These are phyloP conservation scores for Mnemiopsis leidyi DNA, from an alignment of 37 sponge, comb jelly and placozoan species.

Conservation along the genomic window DNA sequence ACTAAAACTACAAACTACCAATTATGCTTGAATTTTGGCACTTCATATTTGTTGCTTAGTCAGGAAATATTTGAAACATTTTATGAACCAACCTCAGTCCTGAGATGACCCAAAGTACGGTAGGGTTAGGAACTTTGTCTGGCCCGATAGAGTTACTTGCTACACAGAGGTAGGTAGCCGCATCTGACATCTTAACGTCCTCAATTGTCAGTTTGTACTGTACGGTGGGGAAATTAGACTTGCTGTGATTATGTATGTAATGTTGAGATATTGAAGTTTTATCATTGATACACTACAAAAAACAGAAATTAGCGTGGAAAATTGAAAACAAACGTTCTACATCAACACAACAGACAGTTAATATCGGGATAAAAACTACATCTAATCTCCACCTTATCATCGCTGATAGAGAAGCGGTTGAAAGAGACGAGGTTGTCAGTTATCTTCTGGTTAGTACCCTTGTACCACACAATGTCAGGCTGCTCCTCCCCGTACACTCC, in stretches of 20 bases:
- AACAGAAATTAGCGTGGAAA: too few relatives aligned
- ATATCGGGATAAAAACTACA: too few relatives aligned
- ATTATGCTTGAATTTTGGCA: too few relatives aligned
- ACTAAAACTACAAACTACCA: too few relatives aligned
- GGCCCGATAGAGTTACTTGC: not conserved
- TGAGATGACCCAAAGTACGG: slow-evolving; percentile 6
- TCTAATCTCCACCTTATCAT: not conserved
- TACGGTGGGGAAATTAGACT: too few relatives aligned
- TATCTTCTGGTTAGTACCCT: slow-evolving; percentile 38
- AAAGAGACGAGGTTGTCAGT: slow-evolving; percentile 10
- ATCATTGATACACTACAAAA: too few relatives aligned
- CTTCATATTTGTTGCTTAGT: too few relatives aligned
- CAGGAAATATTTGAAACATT: too few relatives aligned
- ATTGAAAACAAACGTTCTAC: too few relatives aligned
- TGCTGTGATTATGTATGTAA: too few relatives aligned
- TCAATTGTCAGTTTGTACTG: slow-evolving; percentile 35
- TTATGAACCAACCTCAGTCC: not conserved
- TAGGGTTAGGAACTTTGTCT: not conserved
- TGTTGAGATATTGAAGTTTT: too few relatives aligned
- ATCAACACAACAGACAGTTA: too few relatives aligned
- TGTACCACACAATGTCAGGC: slow-evolving; percentile 9
- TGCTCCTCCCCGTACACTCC: slow-evolving; percentile 48
- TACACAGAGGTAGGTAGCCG: not conserved
- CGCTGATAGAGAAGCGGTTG: not conserved
- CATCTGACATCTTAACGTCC: not conserved